Evolutionary conservation across 2,797 vertebrate genomes (phyloP).

Genomic region (Serranus cabrilla): DNA sequence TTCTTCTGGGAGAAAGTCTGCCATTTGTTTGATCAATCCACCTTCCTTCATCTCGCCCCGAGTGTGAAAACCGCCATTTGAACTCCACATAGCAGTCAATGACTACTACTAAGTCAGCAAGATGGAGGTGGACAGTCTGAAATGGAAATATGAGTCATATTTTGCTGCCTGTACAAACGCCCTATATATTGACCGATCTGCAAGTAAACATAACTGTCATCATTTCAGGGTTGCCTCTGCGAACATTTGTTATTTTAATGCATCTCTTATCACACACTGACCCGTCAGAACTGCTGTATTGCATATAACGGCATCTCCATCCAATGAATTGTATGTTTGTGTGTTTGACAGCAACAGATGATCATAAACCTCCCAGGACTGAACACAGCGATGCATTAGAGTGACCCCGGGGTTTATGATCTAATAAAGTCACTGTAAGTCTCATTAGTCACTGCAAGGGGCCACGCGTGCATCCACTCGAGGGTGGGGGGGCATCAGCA

Average conservation of each 20-base stretch:
- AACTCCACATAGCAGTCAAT: too few relatives aligned
- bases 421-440: slow-evolving; percentile 33
- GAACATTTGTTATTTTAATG: background rate
- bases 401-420: slow-evolving; percentile 13
- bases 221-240: background rate
- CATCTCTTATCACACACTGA: background rate
- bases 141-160: too few relatives aligned
- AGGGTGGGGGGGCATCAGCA: slow-evolving; percentile 3
- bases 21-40: too few relatives aligned
- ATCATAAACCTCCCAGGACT: background rate
- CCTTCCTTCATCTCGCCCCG: too few relatives aligned
- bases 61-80: too few relatives aligned
- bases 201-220: slow-evolving; percentile 21
- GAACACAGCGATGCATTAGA: slow-evolving; percentile 13
- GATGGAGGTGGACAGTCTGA: too few relatives aligned
- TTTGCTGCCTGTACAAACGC: too few relatives aligned
- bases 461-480: slow-evolving; percentile 9
- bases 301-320: background rate
- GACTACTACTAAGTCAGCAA: too few relatives aligned
- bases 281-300: background rate
- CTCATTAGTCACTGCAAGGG: slow-evolving; percentile 17
- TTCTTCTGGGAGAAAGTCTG: too few relatives aligned
- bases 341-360: background rate
- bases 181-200: too few relatives aligned
- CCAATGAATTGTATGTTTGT: background rate